Evolutionary conservation across 2,113 vertebrate species (phyloP).

Genomic region (Channa argus): DNA sequence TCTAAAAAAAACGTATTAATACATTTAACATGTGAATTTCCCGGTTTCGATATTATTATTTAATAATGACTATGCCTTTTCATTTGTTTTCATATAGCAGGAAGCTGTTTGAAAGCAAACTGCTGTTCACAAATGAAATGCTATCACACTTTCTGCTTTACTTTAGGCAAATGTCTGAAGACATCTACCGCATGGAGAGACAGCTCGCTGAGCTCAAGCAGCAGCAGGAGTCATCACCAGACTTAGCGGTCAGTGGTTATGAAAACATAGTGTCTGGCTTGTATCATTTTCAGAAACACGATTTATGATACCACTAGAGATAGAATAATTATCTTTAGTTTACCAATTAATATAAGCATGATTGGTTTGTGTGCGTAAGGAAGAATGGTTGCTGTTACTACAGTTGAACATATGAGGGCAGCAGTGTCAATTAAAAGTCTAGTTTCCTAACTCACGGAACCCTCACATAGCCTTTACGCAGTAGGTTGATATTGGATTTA

Average conservation of each 20-base stretch:
- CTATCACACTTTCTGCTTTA: constrained; percentile 7
- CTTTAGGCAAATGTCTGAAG: constrained; percentile 61
- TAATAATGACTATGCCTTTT: too few species aligned
- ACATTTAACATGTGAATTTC: too few species aligned
- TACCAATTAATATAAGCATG: too few species aligned
- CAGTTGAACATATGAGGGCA: constrained; percentile 59
- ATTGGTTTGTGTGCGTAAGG: not conserved
- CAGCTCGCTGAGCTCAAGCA: constrained; percentile 68
- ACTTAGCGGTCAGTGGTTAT: constrained; percentile 16
- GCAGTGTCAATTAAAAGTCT: constrained; percentile 40
- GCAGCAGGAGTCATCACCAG: constrained; percentile 45
- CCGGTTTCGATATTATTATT: too few species aligned
- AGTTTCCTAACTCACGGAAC: not conserved
- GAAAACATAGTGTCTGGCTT: not conserved
- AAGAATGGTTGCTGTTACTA: constrained; percentile 23
- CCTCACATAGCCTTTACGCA: not conserved
- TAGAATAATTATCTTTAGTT: too few species aligned
- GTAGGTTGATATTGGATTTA: not conserved
- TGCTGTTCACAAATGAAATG: not conserved
- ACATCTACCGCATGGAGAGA: constrained; percentile 72
- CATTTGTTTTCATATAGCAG: too few species aligned
- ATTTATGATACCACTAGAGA: not conserved
- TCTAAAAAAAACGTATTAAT: too few species aligned
- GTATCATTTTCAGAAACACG: not conserved
- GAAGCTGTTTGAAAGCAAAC: not conserved